phyloP scores from a whole-genome alignment of 2,113 vertebrate genomes.

The Nothobranchius furzeri region DNA sequence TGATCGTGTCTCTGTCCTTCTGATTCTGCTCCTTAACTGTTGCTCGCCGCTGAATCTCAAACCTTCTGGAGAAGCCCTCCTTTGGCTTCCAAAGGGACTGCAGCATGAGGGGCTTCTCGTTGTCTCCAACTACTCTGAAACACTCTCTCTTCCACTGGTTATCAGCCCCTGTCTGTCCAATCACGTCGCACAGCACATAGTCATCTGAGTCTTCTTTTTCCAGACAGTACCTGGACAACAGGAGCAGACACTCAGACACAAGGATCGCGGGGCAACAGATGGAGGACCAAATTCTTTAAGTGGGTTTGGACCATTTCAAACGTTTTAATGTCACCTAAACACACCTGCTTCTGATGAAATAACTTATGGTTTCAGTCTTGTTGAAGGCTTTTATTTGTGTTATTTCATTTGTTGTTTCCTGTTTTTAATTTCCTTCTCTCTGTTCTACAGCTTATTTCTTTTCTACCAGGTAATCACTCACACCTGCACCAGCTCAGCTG shows the following conservation, averaged over 20 bases:
- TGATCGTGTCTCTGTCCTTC: slow-evolving; percentile 71
- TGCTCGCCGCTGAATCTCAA: slow-evolving; percentile 77
- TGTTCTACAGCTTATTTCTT: too few relatives aligned
- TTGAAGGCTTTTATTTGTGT: too few relatives aligned
- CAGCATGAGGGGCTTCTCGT: slow-evolving; percentile 79
- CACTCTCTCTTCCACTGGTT: slow-evolving; percentile 80
- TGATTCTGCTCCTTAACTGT: slow-evolving; percentile 67
- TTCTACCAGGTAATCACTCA: too few relatives aligned
- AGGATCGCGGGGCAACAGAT: not conserved
- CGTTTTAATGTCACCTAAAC: not conserved
- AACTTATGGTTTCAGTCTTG: too few relatives aligned
- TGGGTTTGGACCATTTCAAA: not conserved
- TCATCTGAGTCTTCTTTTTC: slow-evolving; percentile 72
- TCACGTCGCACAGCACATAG: slow-evolving; percentile 81
- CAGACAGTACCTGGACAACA: slow-evolving; percentile 76
- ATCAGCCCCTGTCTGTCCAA: slow-evolving; percentile 69
- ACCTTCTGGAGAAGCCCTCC: slow-evolving; percentile 80
- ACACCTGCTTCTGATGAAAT: too few relatives aligned
- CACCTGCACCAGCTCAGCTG: too few relatives aligned
- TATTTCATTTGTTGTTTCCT: too few relatives aligned
- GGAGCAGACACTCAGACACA: not conserved
- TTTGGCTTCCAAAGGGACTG: slow-evolving; percentile 85
- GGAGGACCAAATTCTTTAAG: not conserved
- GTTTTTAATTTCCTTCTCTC: too few relatives aligned
- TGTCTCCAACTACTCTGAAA: slow-evolving; percentile 76